phyloP scores from a whole-genome alignment of 2,888 invertebrate species.

The Atrina japonica region DNA sequence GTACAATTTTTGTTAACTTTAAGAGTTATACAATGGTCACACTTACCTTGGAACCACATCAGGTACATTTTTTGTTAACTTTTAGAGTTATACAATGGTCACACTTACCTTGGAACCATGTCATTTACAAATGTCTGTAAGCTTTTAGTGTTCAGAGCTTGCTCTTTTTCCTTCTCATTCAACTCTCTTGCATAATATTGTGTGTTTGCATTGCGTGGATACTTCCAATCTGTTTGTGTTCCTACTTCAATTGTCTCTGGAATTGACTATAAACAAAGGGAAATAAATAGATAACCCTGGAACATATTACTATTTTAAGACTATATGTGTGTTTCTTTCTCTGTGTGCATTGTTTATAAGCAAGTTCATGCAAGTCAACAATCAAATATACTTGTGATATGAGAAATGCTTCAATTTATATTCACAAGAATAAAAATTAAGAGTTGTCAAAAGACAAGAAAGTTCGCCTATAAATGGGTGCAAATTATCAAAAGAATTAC shows the following conservation, averaged over 20 bases:
- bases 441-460: too few species aligned
- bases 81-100: constrained; percentile 56
- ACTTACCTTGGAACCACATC: constrained; percentile 68
- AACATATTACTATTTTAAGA: background rate
- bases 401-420: too few species aligned
- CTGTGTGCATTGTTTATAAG: too few species aligned
- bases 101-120: constrained; percentile 66
- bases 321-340: background rate
- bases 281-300: background rate
- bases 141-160: constrained; percentile 57
- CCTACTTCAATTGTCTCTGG: constrained; percentile 65
- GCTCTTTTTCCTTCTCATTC: constrained; percentile 70
- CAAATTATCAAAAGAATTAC: too few species aligned
- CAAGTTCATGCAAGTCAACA: too few species aligned
- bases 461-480: too few species aligned
- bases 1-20: too few species aligned
- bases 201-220: constrained; percentile 77
- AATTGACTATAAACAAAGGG: constrained; percentile 71
- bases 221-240: constrained; percentile 79
- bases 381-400: too few species aligned
- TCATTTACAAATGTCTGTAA: constrained; percentile 63
- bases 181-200: constrained; percentile 79
- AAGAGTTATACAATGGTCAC: too few species aligned
- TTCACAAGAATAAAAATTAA: too few species aligned
- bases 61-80: constrained; percentile 54